Evolutionary conservation across 2,797 vertebrate species (phyloP), one percentile per base, ranked within the genome.

Genomic region (Podarcis lilfordi): DNA sequence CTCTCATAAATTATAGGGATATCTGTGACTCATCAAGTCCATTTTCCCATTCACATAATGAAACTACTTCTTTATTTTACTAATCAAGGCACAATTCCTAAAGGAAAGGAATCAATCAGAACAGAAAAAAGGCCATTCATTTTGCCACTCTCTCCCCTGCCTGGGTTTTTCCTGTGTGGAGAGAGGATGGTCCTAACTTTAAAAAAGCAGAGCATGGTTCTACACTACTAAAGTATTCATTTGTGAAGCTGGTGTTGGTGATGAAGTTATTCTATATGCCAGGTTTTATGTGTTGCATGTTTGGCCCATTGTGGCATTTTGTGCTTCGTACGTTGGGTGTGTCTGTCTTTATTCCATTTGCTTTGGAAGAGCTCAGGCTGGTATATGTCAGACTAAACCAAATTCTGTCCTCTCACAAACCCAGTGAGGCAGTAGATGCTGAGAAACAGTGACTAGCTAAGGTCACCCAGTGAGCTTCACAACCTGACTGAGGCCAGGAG

Each of bases 1-100:
- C 82, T 91, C 80, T 86, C 90, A 84, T 89, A 92, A 95, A 95
- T 95, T 92, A 93, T 68, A 89, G 79, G 91, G 64, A 32, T 71
- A 19, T 75, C 86, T 93, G 85, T 91, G 71, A 93, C 89, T 95
- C 95, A 95, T 95, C 90, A 95, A 87, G 40, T 83, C 78, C 69
- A 85, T 93, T 95, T 95, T 91, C 82, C 86, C 85, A 35, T 37
- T 11, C 64, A 29, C 82, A 91, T 81, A 93, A 94, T 82, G 71
- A 32, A 87, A 90, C 91, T 82, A 95, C 66, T 83, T 45, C 55
- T 83, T 95, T 72, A 86, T 89, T 91, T 94, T 88, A 92, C 82
- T 92, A 94, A 91, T 85, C 88, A 68, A 6, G 74, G 59, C 80
- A 89, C 55, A 84, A 11, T 85, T 93, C 68, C 77, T 1, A 0